Conservation (phyloP, 2,113 vertebrate genomes). For the Polyodon spathula region DNA sequence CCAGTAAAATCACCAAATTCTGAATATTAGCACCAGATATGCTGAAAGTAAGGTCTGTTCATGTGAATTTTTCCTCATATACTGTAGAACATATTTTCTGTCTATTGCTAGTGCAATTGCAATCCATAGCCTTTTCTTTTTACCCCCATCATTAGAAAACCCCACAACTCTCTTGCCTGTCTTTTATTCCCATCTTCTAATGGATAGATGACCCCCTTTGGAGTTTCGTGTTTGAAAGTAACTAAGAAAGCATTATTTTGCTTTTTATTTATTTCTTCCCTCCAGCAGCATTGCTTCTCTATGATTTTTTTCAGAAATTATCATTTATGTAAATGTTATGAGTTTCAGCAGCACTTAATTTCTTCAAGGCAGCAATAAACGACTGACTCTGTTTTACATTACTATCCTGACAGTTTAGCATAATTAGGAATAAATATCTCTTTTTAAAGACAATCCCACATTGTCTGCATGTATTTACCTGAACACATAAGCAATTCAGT, state of each 20-base stretch:
- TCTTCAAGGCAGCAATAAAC: not conserved
- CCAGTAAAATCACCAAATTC: no score
- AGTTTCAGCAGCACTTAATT: not conserved
- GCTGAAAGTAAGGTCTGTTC: no score
- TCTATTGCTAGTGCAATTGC: no score
- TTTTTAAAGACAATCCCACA: not conserved
- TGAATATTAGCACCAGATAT: no score
- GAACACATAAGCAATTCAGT: not conserved
- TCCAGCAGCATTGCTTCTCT: not conserved
- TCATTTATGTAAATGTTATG: conserved; percentile 5
- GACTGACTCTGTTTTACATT: not conserved
- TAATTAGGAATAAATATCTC: conserved; percentile 13
- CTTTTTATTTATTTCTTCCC: not conserved
- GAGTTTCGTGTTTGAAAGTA: no score
- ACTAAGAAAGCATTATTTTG: not conserved
- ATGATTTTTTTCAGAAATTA: not conserved
- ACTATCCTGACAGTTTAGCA: conserved; percentile 26
- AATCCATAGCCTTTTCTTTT: no score
- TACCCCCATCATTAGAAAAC: no score
- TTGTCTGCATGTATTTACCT: not conserved
- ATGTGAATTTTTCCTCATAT: no score
- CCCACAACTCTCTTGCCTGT: no score
- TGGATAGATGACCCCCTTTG: no score
- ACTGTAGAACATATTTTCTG: no score
- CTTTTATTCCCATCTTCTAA: no score